These are phyloP conservation scores for Adelges cooleyi DNA, from an alignment of 1,140 invertebrate species.

Conservation along the genomic window DNA sequence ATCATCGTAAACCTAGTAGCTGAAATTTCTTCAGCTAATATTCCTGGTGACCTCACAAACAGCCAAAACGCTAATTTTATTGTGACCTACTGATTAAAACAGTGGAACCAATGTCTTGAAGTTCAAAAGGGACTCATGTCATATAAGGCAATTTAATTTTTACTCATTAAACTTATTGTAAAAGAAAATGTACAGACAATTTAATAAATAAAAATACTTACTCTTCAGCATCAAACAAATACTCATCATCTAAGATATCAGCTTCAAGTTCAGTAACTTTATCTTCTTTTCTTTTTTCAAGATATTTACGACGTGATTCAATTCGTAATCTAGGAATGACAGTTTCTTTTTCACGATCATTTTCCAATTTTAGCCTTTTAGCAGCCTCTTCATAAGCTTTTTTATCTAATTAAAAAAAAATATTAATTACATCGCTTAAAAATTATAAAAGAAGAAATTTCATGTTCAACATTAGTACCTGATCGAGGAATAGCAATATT, in stretches of 20 bases:
- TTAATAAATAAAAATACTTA: too few relatives aligned
- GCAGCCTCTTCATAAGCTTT: slow-evolving; percentile 82
- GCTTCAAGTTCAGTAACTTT: slow-evolving; percentile 92
- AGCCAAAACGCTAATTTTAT: too few relatives aligned
- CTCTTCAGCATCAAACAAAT: slow-evolving; percentile 78
- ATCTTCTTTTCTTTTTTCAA: slow-evolving; percentile 90
- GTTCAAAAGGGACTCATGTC: too few relatives aligned
- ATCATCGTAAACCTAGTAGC: too few relatives aligned
- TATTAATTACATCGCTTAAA: too few relatives aligned
- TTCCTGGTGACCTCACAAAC: too few relatives aligned
- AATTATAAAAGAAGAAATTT: not conserved
- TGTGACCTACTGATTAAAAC: too few relatives aligned
- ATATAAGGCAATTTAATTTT: too few relatives aligned
- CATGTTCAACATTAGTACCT: slow-evolving; percentile 33
- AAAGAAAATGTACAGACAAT: too few relatives aligned
- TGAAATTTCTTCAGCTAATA: too few relatives aligned
- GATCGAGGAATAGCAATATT: slow-evolving; percentile 54
- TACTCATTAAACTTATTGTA: too few relatives aligned
- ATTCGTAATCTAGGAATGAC: slow-evolving; percentile 76
- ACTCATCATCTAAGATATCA: slow-evolving; percentile 93
- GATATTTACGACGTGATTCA: slow-evolving; percentile 85
- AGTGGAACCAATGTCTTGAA: too few relatives aligned
- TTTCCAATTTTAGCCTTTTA: slow-evolving; percentile 77
- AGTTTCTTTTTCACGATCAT: slow-evolving; percentile 64
- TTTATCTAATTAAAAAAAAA: slow-evolving; percentile 42